These are phyloP conservation scores for Drosophila ochracea DNA, from an alignment of 2,888 invertebrate genomes.

Conservation along the genomic window DNA sequence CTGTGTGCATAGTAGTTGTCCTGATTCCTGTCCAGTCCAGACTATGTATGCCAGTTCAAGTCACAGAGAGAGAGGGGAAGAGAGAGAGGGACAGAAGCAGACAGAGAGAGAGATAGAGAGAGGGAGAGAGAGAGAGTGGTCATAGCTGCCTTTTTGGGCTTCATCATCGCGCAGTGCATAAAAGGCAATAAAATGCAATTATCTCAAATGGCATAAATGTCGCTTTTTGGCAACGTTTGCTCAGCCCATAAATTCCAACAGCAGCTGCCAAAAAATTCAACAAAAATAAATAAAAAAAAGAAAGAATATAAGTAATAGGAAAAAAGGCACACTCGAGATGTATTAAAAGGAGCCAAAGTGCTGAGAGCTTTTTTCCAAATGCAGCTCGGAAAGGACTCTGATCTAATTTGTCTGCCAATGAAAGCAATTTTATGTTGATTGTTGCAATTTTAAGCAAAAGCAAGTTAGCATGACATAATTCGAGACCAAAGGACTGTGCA, in stretches of 20 bases:
- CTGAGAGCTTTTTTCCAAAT: slow-evolving; percentile 21
- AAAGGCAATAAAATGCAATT: slow-evolving; percentile 80
- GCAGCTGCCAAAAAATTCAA: slow-evolving; percentile 60
- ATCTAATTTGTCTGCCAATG: slow-evolving; percentile 75
- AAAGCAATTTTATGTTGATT: slow-evolving; percentile 60
- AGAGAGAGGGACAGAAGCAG: not conserved
- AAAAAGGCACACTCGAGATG: slow-evolving; percentile 12
- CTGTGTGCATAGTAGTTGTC: slow-evolving; percentile 21
- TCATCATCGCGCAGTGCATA: slow-evolving; percentile 62
- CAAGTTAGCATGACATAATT: slow-evolving; percentile 17
- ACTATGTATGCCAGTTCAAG: slow-evolving; percentile 18
- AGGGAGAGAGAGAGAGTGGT: not conserved
- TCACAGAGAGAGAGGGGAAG: slow-evolving; percentile 7
- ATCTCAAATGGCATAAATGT: slow-evolving; percentile 79
- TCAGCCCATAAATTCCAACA: slow-evolving; percentile 66
- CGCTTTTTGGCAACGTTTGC: slow-evolving; percentile 75
- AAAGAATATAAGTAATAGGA: not conserved
- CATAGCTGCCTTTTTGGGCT: not conserved
- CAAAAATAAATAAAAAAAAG: slow-evolving; percentile 10
- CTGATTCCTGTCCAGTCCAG: slow-evolving; percentile 25
- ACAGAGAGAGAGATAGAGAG: not conserved
- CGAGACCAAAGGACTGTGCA: not conserved
- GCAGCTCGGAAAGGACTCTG: slow-evolving; percentile 51
- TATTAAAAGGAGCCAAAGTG: slow-evolving; percentile 9
- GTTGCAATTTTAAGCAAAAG: slow-evolving; percentile 60